Conservation (phyloP, 2,797 vertebrate genomes). For the Cossypha dichroa region DNA sequence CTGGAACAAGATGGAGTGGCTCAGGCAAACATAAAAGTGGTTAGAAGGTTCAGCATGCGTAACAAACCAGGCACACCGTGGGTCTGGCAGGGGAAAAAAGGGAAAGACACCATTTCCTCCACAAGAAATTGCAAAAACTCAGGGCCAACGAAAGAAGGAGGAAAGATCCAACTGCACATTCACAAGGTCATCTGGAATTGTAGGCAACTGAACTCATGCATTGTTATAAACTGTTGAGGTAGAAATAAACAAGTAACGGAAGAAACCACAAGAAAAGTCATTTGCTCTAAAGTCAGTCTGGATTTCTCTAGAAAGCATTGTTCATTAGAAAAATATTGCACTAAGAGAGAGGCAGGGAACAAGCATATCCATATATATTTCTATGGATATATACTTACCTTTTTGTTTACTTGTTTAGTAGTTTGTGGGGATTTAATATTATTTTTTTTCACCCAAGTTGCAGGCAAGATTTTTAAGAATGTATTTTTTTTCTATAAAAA, state of each 20-base stretch:
- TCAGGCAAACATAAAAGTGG: background rate
- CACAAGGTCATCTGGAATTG: background rate
- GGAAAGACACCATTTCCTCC: background rate
- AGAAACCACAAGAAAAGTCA: background rate
- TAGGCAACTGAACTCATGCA: background rate
- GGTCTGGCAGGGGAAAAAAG: accelerated
- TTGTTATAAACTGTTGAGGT: background rate
- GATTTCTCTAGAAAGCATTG: background rate
- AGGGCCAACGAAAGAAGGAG: background rate
- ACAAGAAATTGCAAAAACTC: background rate
- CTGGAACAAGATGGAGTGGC: background rate
- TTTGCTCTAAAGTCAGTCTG: background rate
- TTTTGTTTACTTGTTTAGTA: background rate
- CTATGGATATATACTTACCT: background rate
- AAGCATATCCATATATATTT: background rate
- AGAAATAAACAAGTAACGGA: background rate
- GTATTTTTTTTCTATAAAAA: background rate
- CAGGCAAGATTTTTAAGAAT: background rate
- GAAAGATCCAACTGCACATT: background rate
- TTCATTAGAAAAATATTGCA: background rate
- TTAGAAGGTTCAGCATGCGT: background rate
- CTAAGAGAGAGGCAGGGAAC: background rate
- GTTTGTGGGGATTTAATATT: background rate
- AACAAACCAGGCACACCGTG: background rate
- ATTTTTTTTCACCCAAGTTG: background rate